These are phyloP conservation scores for Brachyhypopomus occidentalis DNA, from an alignment of 2,113 vertebrate genomes.

Conservation along the genomic window DNA sequence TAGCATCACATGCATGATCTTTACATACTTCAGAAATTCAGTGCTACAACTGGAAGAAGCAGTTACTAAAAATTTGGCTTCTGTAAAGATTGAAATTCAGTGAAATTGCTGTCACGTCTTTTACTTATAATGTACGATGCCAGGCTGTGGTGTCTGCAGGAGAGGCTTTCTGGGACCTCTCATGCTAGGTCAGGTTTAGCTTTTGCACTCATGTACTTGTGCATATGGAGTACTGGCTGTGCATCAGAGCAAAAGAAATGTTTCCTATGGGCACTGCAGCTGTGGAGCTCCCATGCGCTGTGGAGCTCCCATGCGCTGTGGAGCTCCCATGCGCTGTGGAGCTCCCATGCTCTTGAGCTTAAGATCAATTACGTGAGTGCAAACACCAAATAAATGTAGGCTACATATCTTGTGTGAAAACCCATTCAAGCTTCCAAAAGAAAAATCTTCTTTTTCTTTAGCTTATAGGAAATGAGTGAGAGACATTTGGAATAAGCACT, in stretches of 20 bases:
- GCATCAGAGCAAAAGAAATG: background rate
- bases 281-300: no score
- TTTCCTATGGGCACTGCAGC: no score
- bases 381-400: background rate
- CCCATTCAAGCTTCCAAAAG: background rate
- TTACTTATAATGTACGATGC: no score
- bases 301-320: no score
- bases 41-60: no score
- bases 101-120: no score
- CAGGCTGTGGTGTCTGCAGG: background rate
- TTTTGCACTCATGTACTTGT: background rate
- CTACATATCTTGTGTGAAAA: background rate
- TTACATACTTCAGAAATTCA: no score
- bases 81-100: no score
- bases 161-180: background rate
- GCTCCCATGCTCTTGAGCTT: no score
- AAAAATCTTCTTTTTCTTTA: background rate
- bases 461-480: background rate
- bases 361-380: background rate
- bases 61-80: no score
- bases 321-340: no score
- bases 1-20: background rate
- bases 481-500: background rate
- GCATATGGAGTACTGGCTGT: background rate
- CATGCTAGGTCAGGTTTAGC: background rate